These are phyloP conservation scores for Mesitornis unicolor DNA, from an alignment of 2,113 vertebrate genomes.

Conservation along the genomic window DNA sequence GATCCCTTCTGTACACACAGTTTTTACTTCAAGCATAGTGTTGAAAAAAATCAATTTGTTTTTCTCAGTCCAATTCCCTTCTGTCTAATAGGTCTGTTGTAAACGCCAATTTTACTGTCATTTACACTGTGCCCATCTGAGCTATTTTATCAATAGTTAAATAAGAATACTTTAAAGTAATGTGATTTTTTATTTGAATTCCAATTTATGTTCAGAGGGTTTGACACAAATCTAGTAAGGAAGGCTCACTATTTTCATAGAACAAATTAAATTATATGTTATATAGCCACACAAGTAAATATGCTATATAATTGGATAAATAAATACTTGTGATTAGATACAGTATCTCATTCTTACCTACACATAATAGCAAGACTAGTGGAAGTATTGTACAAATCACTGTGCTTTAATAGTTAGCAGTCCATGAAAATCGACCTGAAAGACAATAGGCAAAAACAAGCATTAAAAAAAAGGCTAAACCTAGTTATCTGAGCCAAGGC, in stretches of 20 bases:
- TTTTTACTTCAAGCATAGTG: background rate
- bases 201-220: conserved; percentile 19
- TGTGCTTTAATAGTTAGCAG: conserved; percentile 14
- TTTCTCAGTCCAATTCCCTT: conserved; percentile 56
- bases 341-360: background rate
- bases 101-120: conserved; percentile 58
- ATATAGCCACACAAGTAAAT: conserved; percentile 48
- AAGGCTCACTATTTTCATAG: conserved; percentile 24
- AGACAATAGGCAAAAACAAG: conserved; percentile 2
- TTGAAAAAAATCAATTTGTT: conserved; percentile 44
- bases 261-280: conserved; percentile 47
- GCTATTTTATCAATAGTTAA: conserved; percentile 64
- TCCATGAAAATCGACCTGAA: conserved; percentile 5
- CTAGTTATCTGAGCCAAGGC: background rate
- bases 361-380: background rate
- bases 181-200: conserved; percentile 58
- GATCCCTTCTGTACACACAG: background rate
- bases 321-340: conserved; percentile 54
- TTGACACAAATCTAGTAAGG: conserved; percentile 53
- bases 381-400: conserved; percentile 15
- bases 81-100: conserved; percentile 57
- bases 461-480: background rate
- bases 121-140: conserved; percentile 45
- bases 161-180: conserved; percentile 61
- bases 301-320: conserved; percentile 32